phyloP scores from a whole-genome alignment of 2,113 vertebrate species.

The Protomyctophum bolini region DNA sequence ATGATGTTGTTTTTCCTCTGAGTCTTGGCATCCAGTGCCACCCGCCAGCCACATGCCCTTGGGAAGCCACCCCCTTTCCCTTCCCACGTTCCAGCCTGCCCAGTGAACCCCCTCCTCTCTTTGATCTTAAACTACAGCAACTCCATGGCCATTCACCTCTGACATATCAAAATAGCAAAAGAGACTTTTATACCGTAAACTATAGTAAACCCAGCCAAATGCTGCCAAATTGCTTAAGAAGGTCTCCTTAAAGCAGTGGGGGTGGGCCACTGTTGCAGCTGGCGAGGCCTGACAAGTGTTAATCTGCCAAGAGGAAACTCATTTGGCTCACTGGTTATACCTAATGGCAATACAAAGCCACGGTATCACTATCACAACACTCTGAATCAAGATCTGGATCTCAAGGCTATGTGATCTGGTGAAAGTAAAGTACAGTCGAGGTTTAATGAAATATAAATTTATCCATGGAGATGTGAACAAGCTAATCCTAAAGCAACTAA shows the following conservation, averaged over 20 bases:
- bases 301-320: conserved; percentile 67
- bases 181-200: conserved; percentile 52
- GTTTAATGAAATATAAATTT: conserved; percentile 9
- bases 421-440: conserved; percentile 25
- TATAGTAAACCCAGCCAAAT: conserved; percentile 17
- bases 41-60: conserved; percentile 65
- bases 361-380: conserved; percentile 2
- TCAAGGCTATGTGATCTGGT: background rate
- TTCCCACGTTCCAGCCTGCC: conserved; percentile 33
- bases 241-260: conserved; percentile 36
- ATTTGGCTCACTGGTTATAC: conserved; percentile 61
- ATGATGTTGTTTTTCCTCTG: conserved; percentile 82
- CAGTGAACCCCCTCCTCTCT: conserved; percentile 31
- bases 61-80: conserved; percentile 57
- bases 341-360: conserved; percentile 58
- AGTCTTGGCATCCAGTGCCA: conserved; percentile 76
- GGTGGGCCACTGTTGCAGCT: conserved; percentile 61
- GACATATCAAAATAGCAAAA: conserved; percentile 69
- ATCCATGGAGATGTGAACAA: background rate
- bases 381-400: background rate
- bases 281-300: conserved; percentile 66
- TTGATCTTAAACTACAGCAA: conserved; percentile 59
- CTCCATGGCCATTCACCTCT: conserved; percentile 69
- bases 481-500: conserved; percentile 29
- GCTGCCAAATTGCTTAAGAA: conserved; percentile 39